Conservation (phyloP, 2,888 invertebrate genomes). For the Rhagium mordax region DNA sequence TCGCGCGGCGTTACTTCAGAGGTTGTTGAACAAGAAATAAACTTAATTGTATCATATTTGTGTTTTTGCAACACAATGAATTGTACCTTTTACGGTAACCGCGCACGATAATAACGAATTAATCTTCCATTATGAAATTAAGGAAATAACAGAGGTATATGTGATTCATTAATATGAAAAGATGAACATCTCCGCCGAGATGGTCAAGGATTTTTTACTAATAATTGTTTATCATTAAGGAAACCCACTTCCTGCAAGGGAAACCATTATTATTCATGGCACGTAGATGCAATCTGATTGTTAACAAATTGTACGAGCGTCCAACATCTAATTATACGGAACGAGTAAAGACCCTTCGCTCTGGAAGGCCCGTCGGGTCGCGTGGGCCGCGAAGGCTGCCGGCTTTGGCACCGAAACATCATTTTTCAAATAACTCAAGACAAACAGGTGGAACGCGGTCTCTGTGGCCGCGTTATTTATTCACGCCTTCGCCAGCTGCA, state of each 20-base stretch:
- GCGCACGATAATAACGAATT: conserved; percentile 24
- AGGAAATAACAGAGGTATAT: conserved; percentile 33
- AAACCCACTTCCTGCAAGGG: conserved; percentile 43
- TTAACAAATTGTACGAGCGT: conserved; percentile 6
- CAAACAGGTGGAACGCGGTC: not conserved
- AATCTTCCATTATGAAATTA: conserved; percentile 28
- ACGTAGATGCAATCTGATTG: conserved; percentile 25
- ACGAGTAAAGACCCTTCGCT: conserved; percentile 1
- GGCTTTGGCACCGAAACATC: not conserved
- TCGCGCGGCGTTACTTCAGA: not conserved
- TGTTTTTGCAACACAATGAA: conserved; percentile 21
- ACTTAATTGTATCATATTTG: not conserved
- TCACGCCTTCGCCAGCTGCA: not conserved
- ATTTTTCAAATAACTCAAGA: not conserved
- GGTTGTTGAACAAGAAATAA: conserved; percentile 1
- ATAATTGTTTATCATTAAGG: conserved; percentile 46
- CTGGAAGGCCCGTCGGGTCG: not conserved
- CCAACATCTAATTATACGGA: conserved; percentile 10
- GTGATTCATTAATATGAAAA: conserved; percentile 32
- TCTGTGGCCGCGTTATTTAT: not conserved
- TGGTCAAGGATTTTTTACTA: conserved; percentile 44
- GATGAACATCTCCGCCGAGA: conserved; percentile 37
- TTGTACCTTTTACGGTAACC: conserved; percentile 14
- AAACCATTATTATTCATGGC: conserved; percentile 18
- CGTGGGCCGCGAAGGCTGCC: not conserved